phyloP scores from a whole-genome alignment of 1,140 invertebrate species.

The Chrysomallon squamiferum region DNA sequence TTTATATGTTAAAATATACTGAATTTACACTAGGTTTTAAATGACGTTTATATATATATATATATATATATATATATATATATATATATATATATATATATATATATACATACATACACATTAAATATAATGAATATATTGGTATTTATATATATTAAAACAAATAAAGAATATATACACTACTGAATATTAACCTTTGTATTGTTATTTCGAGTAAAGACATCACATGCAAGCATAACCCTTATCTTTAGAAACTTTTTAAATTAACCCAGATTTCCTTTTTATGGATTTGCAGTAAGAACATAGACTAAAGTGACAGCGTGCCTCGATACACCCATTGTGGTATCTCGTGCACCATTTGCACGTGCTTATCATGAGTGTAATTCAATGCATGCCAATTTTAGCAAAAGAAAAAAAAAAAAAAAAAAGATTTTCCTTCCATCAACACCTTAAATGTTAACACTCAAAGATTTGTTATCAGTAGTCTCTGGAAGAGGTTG shows the following conservation, averaged over 20 bases:
- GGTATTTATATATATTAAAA: too few species aligned
- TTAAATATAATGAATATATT: too few species aligned
- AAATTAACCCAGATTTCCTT: neutral
- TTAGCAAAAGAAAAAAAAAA: neutral
- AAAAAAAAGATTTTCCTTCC: neutral
- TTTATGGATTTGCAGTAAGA: neutral
- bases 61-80: too few species aligned
- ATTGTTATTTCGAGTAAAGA: too few species aligned
- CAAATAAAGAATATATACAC: too few species aligned
- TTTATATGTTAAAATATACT: too few species aligned
- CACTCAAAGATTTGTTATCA: neutral
- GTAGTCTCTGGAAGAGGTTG: neutral
- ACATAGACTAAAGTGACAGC: neutral
- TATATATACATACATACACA: too few species aligned
- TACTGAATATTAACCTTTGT: too few species aligned
- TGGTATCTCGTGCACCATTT: neutral
- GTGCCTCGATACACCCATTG: neutral
- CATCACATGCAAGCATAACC: neutral
- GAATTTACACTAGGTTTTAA: too few species aligned
- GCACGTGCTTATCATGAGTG: neutral
- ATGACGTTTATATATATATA: too few species aligned
- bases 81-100: too few species aligned
- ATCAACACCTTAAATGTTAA: neutral
- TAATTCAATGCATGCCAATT: neutral
- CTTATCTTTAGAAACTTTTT: neutral